phyloP scores from a whole-genome alignment of 1,140 invertebrate genomes.

The Diploscapter pachys region DNA sequence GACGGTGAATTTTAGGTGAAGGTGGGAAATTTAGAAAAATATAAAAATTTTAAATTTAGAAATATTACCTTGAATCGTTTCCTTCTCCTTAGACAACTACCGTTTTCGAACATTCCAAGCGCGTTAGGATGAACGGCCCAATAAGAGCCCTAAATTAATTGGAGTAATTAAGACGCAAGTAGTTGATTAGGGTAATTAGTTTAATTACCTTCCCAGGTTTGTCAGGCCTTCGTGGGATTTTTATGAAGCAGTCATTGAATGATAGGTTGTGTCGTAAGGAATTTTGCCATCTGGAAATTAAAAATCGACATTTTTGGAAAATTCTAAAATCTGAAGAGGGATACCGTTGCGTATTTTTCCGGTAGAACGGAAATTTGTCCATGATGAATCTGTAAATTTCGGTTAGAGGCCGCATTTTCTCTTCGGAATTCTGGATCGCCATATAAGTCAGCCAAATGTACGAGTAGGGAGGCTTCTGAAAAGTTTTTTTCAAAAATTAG shows the following conservation, averaged over 20 bases:
- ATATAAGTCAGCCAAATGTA: constrained; percentile 94
- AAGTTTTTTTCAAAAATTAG: constrained; percentile 5
- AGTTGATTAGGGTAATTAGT: constrained; percentile 1
- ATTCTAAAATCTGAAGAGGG: neutral
- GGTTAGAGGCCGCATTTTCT: constrained; percentile 89
- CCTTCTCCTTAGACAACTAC: constrained; percentile 77
- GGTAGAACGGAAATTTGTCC: constrained; percentile 81
- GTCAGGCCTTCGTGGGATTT: constrained; percentile 80
- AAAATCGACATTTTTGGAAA: neutral
- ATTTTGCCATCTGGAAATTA: constrained; percentile 61
- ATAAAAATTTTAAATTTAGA: too few relatives aligned
- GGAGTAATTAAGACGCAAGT: constrained; percentile 35
- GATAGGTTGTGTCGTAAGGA: constrained; percentile 64
- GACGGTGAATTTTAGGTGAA: too few relatives aligned
- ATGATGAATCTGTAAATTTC: constrained; percentile 90
- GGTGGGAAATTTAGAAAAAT: too few relatives aligned
- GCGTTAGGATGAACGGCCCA: constrained; percentile 64
- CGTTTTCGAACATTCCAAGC: constrained; percentile 82
- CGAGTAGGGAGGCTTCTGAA: constrained; percentile 83
- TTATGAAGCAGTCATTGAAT: constrained; percentile 66
- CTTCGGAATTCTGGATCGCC: constrained; percentile 88
- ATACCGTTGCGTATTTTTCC: constrained; percentile 78
- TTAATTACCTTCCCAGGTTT: constrained; percentile 72
- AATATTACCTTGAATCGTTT: constrained; percentile 75
- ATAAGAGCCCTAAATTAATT: constrained; percentile 62